Conservation (phyloP, 2,888 invertebrate species). For the Osmoderma eremita region DNA sequence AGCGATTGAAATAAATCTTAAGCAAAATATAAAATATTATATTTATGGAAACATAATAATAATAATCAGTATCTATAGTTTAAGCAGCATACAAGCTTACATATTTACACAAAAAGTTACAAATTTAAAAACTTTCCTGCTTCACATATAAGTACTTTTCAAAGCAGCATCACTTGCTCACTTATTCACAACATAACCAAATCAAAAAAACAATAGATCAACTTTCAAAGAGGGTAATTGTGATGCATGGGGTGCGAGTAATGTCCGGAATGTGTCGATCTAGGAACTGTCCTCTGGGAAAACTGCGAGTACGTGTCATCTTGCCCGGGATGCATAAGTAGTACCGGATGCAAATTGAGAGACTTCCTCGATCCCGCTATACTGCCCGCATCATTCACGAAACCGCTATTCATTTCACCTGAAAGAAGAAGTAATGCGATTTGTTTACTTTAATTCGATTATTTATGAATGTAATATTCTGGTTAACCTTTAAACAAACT, state of each 20-base stretch:
- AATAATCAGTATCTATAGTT: too few relatives aligned
- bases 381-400: conserved; percentile 86
- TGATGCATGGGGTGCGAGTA: conserved; percentile 74
- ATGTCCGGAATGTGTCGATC: conserved; percentile 61
- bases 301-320: conserved; percentile 84
- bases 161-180: too few relatives aligned
- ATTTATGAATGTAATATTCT: neutral
- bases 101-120: too few relatives aligned
- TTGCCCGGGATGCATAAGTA: conserved; percentile 78
- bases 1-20: too few relatives aligned
- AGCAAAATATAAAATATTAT: too few relatives aligned
- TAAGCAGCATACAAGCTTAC: too few relatives aligned
- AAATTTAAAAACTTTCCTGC: too few relatives aligned
- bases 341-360: conserved; percentile 85
- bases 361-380: conserved; percentile 86
- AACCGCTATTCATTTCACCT: conserved; percentile 91
- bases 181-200: neutral
- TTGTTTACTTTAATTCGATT: conserved; percentile 13
- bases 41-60: too few relatives aligned
- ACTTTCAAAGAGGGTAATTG: conserved; percentile 37
- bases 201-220: neutral
- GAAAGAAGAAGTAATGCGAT: conserved; percentile 53
- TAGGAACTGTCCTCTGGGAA: conserved; percentile 72
- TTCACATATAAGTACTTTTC: too few relatives aligned
- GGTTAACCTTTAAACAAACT: conserved; percentile 63